Evolutionary conservation across 2,888 invertebrate species (phyloP).

Genomic region (Exephanes ischioxanthus): DNA sequence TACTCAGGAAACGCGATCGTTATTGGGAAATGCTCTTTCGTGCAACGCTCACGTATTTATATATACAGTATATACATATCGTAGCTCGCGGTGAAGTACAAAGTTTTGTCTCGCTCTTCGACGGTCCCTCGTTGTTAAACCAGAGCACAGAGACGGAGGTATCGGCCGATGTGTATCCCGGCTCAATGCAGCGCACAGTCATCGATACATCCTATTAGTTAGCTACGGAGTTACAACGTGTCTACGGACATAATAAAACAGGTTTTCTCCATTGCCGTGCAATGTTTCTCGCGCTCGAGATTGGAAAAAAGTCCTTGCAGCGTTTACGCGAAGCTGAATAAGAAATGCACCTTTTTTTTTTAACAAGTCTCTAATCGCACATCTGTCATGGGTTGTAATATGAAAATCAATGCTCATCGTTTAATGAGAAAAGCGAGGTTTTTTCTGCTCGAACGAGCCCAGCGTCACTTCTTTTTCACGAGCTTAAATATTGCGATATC

Average conservation of each 20-base stretch:
- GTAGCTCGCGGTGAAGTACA: conserved; percentile 44
- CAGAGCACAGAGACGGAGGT: conserved; percentile 8
- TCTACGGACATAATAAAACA: conserved; percentile 54
- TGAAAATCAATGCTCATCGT: conserved; percentile 50
- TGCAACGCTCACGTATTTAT: conserved; percentile 53
- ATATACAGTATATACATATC: neutral
- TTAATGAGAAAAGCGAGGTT: conserved; percentile 30
- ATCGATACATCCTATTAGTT: conserved; percentile 61
- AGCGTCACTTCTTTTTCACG: neutral
- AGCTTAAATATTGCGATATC: neutral
- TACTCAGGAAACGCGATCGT: conserved; percentile 71
- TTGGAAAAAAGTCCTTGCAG: conserved; percentile 23
- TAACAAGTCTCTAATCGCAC: conserved; percentile 20
- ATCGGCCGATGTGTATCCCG: conserved; percentile 18
- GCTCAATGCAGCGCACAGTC: conserved; percentile 44
- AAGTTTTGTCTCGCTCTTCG: conserved; percentile 43
- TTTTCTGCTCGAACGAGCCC: conserved; percentile 10
- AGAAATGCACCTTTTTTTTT: neutral
- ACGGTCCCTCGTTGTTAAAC: conserved; percentile 35
- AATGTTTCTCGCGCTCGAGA: conserved; percentile 31
- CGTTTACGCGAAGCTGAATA: conserved; percentile 16
- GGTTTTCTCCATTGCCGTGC: conserved; percentile 18
- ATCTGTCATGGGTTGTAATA: conserved; percentile 39
- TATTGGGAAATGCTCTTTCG: conserved; percentile 74
- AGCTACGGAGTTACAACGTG: conserved; percentile 21